Base-by-base conservation (phyloP, 2,888 invertebrate species). In the Cosmia trapezina region DNA sequence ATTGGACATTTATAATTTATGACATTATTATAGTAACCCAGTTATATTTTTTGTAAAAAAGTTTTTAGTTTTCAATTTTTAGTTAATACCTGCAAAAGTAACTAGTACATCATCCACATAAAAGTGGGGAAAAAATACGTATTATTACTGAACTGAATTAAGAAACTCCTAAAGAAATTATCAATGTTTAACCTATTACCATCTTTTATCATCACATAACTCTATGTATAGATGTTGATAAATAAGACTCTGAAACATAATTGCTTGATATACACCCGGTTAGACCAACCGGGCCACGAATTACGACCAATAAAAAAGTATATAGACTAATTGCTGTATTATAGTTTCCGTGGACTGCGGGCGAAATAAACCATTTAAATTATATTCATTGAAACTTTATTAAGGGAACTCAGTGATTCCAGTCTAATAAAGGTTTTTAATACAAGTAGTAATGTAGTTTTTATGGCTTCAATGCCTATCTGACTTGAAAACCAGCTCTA, bases 401-500 rank as follows among this genome's bases (percentile, higher is more conserved):
- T 41, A 70, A 64, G 83, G 79, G 74, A 69, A 83, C 70, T 33
- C 70, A 22, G 67, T 70, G 80, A 74, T 74, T 70, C 49, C 54
- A 33, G 28, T 47, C 54, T 68, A 80, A 82, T 80, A 37, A 73
- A 59, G 60, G 17, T 83, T 74, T 74, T 83, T 83, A 61, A 67
- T 45, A 28, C 28, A 28, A 28, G 3, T 28, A 28, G 28, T 28
- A 28, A 28, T 28, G 28, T 28, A 37, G 22, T 78, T 80, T 83
- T 80, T 73, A 80, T 74, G 67, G 57, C 33, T 49, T 73, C 49
- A 64, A 67, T 64, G n/a, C 22, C 66, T 59, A 68, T 68, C 22
- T 54, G 11, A 54, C 57, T 64, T 49, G 56, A 45, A 76, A 80
- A 70, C 17, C 19, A 59, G 67, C 19, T 45, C 19, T 17, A 11